Conservation (phyloP, 2,797 vertebrate species). For the Carduelis carduelis region DNA sequence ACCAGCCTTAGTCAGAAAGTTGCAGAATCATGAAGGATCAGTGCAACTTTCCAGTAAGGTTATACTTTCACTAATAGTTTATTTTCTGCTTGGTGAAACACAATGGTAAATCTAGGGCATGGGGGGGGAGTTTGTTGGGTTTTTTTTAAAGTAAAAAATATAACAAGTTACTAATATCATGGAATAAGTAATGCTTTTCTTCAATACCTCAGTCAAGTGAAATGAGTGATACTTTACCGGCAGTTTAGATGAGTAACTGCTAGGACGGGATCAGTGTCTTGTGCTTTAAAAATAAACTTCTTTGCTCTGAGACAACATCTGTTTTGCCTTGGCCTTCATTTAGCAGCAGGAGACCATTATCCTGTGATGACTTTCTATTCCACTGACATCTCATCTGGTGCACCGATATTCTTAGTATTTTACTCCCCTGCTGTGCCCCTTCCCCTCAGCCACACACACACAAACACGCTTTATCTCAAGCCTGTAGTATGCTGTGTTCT, state of each 20-base stretch:
- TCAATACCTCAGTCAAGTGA: slow-evolving; percentile 5
- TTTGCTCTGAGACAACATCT: slow-evolving; percentile 68
- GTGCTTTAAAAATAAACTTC: slow-evolving; percentile 67
- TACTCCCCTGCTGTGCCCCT: slow-evolving; percentile 65
- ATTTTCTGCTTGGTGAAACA: background rate
- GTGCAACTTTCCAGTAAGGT: background rate
- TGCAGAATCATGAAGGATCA: background rate
- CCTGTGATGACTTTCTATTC: slow-evolving; percentile 69
- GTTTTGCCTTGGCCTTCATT: slow-evolving; percentile 69
- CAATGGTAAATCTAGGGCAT: background rate
- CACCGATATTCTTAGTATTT: slow-evolving; percentile 64
- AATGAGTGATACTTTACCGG: background rate
- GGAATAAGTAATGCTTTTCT: background rate
- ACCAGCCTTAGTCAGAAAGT: background rate
- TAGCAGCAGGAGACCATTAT: slow-evolving; percentile 72
- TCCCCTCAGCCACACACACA: slow-evolving; percentile 63
- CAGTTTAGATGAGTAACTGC: slow-evolving; percentile 41
- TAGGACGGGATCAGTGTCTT: slow-evolving; percentile 52
- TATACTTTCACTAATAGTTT: background rate
- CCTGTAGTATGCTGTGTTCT: slow-evolving; percentile 47
- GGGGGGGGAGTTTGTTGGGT: rapidly evolving
- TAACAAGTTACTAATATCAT: background rate
- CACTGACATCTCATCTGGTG: slow-evolving; percentile 71
- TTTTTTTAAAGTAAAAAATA: background rate
- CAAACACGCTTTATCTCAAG: slow-evolving; percentile 63